phyloP scores from a whole-genome alignment of 2,113 vertebrate genomes.

The Geococcyx californianus region DNA sequence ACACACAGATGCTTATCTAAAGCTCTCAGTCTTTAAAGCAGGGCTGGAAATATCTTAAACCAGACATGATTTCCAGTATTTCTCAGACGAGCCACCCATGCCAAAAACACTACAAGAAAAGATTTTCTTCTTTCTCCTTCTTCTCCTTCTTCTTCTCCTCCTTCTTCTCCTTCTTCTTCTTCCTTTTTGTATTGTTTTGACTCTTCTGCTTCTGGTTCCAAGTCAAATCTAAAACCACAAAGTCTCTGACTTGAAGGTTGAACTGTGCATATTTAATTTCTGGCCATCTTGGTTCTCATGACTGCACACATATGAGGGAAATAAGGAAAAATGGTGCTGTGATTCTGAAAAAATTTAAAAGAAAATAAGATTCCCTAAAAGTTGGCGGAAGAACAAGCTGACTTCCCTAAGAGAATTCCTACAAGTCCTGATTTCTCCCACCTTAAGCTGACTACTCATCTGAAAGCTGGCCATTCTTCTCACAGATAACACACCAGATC shows the following conservation, averaged over 20 bases:
- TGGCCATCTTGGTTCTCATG: not conserved
- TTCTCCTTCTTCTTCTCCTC: not conserved
- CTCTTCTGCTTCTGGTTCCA: conserved; percentile 15
- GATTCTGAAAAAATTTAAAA: not conserved
- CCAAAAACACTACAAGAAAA: conserved; percentile 25
- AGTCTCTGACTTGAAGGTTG: not conserved
- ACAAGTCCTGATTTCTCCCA: not conserved
- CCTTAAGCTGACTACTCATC: not conserved
- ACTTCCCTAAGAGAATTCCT: not conserved
- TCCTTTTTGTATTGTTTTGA: conserved; percentile 16
- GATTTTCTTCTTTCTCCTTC: not conserved
- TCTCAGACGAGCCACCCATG: not conserved
- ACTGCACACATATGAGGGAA: not conserved
- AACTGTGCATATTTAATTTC: not conserved
- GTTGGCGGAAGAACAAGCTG: not conserved
- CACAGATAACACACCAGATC: not conserved
- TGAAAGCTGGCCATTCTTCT: not conserved
- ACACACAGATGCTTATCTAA: conserved; percentile 26
- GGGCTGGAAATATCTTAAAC: conserved; percentile 4
- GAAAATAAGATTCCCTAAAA: not conserved
- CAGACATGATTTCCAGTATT: conserved; percentile 20
- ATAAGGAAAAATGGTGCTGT: not conserved
- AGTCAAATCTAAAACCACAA: not conserved
- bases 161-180: not conserved
- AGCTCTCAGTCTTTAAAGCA: not conserved